phyloP scores from a whole-genome alignment of 2,888 invertebrate genomes.

The Melieria crassipennis region DNA sequence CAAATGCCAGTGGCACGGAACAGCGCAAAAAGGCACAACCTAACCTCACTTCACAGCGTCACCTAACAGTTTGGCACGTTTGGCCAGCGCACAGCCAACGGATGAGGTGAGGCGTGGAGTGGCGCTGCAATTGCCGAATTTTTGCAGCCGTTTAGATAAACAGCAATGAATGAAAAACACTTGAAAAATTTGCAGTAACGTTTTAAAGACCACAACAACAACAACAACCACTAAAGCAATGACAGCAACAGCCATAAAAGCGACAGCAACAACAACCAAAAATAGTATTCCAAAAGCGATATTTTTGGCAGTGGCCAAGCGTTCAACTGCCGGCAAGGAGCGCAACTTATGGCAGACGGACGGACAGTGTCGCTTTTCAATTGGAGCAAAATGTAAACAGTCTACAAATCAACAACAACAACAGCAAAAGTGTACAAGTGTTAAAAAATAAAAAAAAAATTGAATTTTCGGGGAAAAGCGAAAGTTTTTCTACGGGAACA shows the following conservation, averaged over 20 bases:
- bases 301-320: background rate
- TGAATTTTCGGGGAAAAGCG: no score
- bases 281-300: background rate
- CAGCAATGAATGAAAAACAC: conserved; percentile 3
- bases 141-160: background rate
- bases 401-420: no score
- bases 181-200: conserved; percentile 1
- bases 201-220: conserved; percentile 1
- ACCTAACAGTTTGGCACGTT: background rate
- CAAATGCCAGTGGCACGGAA: no score
- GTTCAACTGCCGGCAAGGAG: conserved; percentile 17
- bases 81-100: background rate
- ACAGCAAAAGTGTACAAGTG: no score
- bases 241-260: conserved; percentile 30
- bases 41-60: no score
- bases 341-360: conserved; percentile 10
- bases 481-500: no score
- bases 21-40: no score
- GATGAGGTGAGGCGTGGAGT: background rate
- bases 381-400: conserved; percentile 6
- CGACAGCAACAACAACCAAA: background rate
- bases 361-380: conserved; percentile 2
- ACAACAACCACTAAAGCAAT: conserved; percentile 24
- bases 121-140: conserved; percentile 2
- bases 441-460: no score